Conservation (phyloP, 2,888 invertebrate genomes). For the Dryococelus australis region DNA sequence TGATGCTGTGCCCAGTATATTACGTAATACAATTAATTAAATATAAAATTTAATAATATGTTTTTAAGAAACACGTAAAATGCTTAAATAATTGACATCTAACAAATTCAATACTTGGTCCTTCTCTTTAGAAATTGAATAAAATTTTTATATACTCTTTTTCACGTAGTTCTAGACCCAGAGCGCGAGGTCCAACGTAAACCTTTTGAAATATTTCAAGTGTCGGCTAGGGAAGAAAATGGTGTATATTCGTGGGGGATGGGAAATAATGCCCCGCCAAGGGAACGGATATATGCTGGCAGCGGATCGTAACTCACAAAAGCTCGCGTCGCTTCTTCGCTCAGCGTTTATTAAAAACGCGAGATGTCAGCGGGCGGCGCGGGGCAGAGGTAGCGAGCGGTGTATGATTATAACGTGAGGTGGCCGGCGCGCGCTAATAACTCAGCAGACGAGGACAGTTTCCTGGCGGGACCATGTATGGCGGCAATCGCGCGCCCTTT, state of each 20-base stretch:
- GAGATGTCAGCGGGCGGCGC: not conserved
- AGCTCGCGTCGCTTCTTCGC: too few species aligned
- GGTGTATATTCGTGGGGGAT: not conserved
- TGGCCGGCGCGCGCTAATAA: not conserved
- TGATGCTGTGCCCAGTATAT: too few species aligned
- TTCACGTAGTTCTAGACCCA: too few species aligned
- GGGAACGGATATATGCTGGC: not conserved
- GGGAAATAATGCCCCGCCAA: not conserved
- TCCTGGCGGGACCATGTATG: not conserved
- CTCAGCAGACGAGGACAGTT: not conserved
- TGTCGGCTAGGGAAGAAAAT: not conserved
- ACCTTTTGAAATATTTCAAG: not conserved
- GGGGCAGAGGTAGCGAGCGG: not conserved
- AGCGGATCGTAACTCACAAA: not conserved
- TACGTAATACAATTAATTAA: too few species aligned
- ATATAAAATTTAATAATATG: too few species aligned
- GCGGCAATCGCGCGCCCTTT: not conserved
- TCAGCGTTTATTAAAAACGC: not conserved
- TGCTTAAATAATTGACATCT: too few species aligned
- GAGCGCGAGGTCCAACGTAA: not conserved
- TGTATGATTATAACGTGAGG: not conserved
- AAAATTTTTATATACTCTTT: too few species aligned
- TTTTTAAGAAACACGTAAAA: too few species aligned
- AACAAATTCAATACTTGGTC: too few species aligned
- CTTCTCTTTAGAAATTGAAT: too few species aligned